phyloP scores from a whole-genome alignment of 1,140 invertebrate genomes.

The Oedothorax gibbosus region DNA sequence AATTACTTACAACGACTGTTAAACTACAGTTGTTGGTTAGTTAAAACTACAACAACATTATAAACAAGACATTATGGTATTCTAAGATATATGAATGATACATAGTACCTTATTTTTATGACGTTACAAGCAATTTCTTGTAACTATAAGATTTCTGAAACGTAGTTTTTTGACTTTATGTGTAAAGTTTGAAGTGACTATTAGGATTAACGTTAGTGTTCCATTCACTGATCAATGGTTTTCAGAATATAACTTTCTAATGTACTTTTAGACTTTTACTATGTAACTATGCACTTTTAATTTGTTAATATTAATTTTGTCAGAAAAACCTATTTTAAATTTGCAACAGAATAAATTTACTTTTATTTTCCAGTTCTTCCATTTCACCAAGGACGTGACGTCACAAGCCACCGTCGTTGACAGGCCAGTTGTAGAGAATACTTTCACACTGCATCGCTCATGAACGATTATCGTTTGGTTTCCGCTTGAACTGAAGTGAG shows the following conservation, averaged over 20 bases:
- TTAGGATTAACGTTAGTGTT: neutral
- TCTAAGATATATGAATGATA: too few relatives aligned
- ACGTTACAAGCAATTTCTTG: too few relatives aligned
- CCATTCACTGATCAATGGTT: neutral
- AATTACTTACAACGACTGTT: too few relatives aligned
- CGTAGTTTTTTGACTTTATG: neutral
- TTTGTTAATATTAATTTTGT: neutral
- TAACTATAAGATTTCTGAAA: neutral
- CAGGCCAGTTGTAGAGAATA: slow-evolving; percentile 23
- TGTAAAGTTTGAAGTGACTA: neutral
- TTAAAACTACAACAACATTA: too few relatives aligned
- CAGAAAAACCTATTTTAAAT: slow-evolving; percentile 1
- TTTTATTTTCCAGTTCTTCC: slow-evolving; percentile 40
- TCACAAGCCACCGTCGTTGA: slow-evolving; percentile 3
- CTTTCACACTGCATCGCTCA: neutral
- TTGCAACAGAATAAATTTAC: neutral
- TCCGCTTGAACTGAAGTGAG: neutral
- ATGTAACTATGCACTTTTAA: neutral
- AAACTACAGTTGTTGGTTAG: too few relatives aligned
- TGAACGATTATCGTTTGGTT: neutral
- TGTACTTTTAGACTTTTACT: too few relatives aligned
- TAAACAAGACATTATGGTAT: too few relatives aligned
- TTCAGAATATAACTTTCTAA: neutral
- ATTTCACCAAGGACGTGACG: slow-evolving; percentile 49
- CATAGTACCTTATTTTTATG: too few relatives aligned